phyloP scores from a whole-genome alignment of 2,797 vertebrate species.

The Emys orbicularis region DNA sequence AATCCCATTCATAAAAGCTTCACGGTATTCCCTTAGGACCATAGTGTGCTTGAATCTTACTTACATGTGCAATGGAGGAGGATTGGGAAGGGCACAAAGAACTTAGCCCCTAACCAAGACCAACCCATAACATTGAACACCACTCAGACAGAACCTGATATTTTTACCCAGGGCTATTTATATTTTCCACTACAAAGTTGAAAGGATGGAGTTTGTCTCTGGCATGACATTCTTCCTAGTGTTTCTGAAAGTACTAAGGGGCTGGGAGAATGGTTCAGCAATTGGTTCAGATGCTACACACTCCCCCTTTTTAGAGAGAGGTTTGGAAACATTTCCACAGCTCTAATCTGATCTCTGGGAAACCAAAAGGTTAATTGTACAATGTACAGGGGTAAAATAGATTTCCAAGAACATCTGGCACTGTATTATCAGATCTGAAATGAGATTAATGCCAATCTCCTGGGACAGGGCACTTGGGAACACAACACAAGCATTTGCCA shows the following conservation, averaged over 20 bases:
- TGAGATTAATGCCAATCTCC: constrained; percentile 73
- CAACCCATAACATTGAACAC: not conserved
- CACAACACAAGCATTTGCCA: constrained; percentile 47
- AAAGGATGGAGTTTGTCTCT: constrained; percentile 29
- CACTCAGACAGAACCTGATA: constrained; percentile 8
- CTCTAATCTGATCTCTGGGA: constrained; percentile 72
- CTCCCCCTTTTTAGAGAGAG: constrained; percentile 55
- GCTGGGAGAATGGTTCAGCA: constrained; percentile 48
- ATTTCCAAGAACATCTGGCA: constrained; percentile 78
- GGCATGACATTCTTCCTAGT: constrained; percentile 43
- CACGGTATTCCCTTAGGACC: not conserved
- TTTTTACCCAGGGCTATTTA: constrained; percentile 15
- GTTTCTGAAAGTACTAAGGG: constrained; percentile 35
- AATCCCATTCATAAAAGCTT: not conserved
- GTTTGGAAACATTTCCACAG: constrained; percentile 73
- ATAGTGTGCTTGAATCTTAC: not conserved
- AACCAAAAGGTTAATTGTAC: constrained; percentile 77
- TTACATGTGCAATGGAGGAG: not conserved
- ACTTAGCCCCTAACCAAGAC: not conserved
- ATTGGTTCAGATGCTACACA: constrained; percentile 54
- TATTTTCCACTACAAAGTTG: not conserved
- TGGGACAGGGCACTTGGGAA: constrained; percentile 37
- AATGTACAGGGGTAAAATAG: constrained; percentile 72
- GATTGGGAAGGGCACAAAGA: no score
- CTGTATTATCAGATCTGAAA: constrained; percentile 67